Evolutionary conservation across 2,888 invertebrate species (phyloP), one percentile per base, ranked within the genome.

Genomic region (Syrphus vitripennis): DNA sequence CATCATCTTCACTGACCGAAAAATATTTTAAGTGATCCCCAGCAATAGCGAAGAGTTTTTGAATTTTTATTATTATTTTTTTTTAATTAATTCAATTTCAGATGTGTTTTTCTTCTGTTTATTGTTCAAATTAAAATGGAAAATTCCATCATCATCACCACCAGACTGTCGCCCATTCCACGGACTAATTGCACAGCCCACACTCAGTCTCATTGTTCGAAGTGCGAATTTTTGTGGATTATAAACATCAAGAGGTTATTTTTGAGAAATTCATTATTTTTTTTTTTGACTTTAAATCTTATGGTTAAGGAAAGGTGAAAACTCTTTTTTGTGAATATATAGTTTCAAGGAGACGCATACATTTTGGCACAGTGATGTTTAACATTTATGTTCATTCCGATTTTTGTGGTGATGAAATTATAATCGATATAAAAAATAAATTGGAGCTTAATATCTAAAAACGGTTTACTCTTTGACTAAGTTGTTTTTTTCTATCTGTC

Each of bases 281-380:
- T 79, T 80, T 42, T 80, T 74, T 67, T 40, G 81, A 63, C 37
- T 45, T 75, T 75, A 69, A 75, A 81, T 55, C 63, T 55, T 70
- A n/a, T n/a, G 21, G n/a, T n/a, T 21, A 12, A 29, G 48, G n/a
- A 48, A 65, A 76, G 82, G 71, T 82, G 82, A 82, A 76, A 76
- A 29, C 24, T 24, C 24, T 40, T 55, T 29, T 14, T 6, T 48
- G 61, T 37, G 40, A 19, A 4, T 3, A 16, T 40, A 40, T 21
- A 21, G 21, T 24, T 48, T 6, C 16, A n/a, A 50, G 45, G 48
- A 71, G 53, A 67, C 24, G 42, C 72, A 34, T 59, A 59, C 10
- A 61, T 34, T 34, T 10, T 34, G 0, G 2, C 1, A 57, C 55
- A 31, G 53, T 26, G 7, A 16, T 2, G 53, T 26, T 16, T 1